Base-by-base conservation (phyloP, 2,888 invertebrate species). In the Dioctria linearis region DNA sequence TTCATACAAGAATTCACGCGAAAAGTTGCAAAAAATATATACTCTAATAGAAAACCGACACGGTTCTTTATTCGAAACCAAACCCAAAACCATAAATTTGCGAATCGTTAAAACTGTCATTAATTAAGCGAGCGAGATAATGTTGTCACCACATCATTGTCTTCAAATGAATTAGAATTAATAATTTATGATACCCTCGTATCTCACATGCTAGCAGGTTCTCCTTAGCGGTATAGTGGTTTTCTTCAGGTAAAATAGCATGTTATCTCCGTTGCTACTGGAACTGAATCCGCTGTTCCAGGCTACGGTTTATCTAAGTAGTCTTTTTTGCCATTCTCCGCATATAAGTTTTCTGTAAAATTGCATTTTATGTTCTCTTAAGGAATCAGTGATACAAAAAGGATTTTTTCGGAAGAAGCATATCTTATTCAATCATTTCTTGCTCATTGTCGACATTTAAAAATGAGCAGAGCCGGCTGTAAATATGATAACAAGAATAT, bases 101-200 rank as follows among this genome's bases (percentile, higher is more conserved):
- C 59, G 67, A 43, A 42, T 57, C 57, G 46, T 67, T 79, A 79
- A 79, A 59, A 57, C 59, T 79, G 78, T 80, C 81, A 82, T 81
- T 81, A 82, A 82, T 82, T 82, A 82, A 69, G 69, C 67, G 59
- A 57, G 79, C 79, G 69, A 82, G 79, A 82, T 82, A 80, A 81
- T 82, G 79, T 82, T 82, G 82, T 82, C 82, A 82, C 81, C 80
- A 80, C 82, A 81, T 82, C 82, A 80, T 81, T 71, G 78, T 79
- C 78, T 81, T 82, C 82, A 78, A 81, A 82, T 82, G 82, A 82
- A 81, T 81, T 82, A 82, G 80, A 82, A 81, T 82, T 82, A 78
- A 81, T 82, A 82, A 82, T 82, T 82, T 80, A 82, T 82, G 82
- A 69, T 57, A 13, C 57, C 43, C 37, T 11, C 43, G 39, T 40